Evolutionary conservation across 2,888 invertebrate genomes (phyloP).

Genomic region (Dexiosoma caninum): DNA sequence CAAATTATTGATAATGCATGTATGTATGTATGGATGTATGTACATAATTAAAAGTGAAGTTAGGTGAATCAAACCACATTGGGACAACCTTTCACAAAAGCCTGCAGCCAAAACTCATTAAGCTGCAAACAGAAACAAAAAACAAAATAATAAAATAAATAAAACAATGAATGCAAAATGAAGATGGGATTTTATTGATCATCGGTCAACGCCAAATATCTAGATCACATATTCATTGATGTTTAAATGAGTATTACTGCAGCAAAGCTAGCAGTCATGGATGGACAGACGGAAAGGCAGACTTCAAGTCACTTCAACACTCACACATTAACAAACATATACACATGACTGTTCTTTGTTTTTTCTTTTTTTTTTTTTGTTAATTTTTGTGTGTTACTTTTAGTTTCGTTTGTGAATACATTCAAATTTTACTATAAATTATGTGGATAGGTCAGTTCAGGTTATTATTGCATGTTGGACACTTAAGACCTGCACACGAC

Average conservation of each 20-base stretch:
- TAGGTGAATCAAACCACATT: background rate
- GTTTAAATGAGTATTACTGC: background rate
- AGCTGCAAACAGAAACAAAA: background rate
- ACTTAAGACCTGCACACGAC: conserved; percentile 71
- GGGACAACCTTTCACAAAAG: background rate
- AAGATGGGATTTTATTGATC: conserved; percentile 6
- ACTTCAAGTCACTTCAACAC: background rate
- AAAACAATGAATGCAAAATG: background rate
- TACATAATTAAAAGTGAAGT: background rate
- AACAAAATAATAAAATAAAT: background rate
- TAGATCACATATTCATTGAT: conserved; percentile 7
- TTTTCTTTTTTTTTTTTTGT: conserved; percentile 29
- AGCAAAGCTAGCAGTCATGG: background rate
- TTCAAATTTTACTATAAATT: conserved; percentile 72
- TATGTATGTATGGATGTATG: too few relatives aligned
- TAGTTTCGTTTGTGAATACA: conserved; percentile 15
- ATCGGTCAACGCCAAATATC: conserved; percentile 35
- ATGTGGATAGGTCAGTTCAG: conserved; percentile 69
- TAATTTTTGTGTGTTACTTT: too few relatives aligned
- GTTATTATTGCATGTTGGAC: conserved; percentile 75
- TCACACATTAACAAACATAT: background rate
- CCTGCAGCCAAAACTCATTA: background rate
- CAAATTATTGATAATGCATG: too few relatives aligned
- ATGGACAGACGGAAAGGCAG: background rate
- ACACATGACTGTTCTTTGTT: background rate